These are phyloP conservation scores for Prenolepis imparis DNA, from an alignment of 2,888 invertebrate species.

Conservation along the genomic window DNA sequence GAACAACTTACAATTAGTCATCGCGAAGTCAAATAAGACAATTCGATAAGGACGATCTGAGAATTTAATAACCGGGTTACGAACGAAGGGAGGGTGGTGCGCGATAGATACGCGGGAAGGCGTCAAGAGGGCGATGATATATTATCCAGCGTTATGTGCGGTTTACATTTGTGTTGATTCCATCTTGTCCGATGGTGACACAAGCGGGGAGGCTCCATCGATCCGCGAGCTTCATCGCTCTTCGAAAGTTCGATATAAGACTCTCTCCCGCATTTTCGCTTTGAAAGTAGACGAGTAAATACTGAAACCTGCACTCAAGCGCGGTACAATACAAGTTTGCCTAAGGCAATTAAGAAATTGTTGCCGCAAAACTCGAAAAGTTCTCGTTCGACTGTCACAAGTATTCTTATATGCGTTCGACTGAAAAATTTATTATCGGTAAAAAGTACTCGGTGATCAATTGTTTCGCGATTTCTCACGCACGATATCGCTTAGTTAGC, in stretches of 20 bases:
- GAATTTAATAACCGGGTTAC: slow-evolving; percentile 11
- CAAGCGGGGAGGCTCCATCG: neutral
- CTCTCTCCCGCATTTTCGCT: neutral
- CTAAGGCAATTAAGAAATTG: neutral
- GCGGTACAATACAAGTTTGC: neutral
- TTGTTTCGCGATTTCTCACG: slow-evolving; percentile 5
- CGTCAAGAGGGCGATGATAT: neutral
- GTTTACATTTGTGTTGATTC: slow-evolving; percentile 29
- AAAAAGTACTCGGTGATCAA: slow-evolving; percentile 11
- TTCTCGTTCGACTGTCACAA: neutral
- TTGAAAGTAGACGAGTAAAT: neutral
- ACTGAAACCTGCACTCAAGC: neutral
- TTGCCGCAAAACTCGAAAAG: too few species aligned
- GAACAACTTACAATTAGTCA: neutral
- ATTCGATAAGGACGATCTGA: neutral
- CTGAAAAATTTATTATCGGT: neutral
- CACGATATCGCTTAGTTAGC: neutral
- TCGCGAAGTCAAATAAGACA: neutral
- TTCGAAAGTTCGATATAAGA: neutral
- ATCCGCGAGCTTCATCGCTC: neutral
- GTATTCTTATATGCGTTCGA: neutral
- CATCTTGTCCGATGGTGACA: neutral
- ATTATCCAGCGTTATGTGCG: slow-evolving; percentile 2
- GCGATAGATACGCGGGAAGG: neutral
- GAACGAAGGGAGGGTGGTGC: neutral